Evolutionary conservation across 2,113 vertebrate species (phyloP), one percentile per base, ranked within the genome.

Genomic region (Mobula birostris): DNA sequence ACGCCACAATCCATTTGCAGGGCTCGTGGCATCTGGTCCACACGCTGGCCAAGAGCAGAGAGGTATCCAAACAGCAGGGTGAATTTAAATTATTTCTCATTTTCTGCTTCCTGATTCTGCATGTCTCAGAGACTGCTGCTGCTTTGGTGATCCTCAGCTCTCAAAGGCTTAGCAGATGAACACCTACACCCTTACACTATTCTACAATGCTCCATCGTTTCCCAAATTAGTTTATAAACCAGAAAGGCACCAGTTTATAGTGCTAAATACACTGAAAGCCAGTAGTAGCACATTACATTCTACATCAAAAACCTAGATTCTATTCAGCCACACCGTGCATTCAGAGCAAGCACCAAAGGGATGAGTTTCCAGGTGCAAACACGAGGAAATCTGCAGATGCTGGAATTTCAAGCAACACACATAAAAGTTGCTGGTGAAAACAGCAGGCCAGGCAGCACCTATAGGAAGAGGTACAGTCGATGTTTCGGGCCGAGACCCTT

Each of bases 1-100:
- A 66, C 66, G 85, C 85, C 85, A 90, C 61, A 66, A 90, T 66
- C 68, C 85, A 15, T 68, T 66, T 15, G 63, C n/a, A 90, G 66
- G 85, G 85, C 85, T 66, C 85, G 32, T 21, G 85, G 63, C 85
- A 90, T 90, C 85, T 90, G 85, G 85, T 90, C 85, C 14, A 32
- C 85, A 90, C 1, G 61, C 85, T 14, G 58, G 85, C 85, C 85
- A 68, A 90, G 66, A 90, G 61, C 85, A 90, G 85, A 90, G 40
- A 61, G 32, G 32, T 32, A 66, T 90, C 61, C 66, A 66, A 90
- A 90, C 85, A 90, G 85, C 85, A 68, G 85, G 85, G 29, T 32
- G 14, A n/a, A 66, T 90, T 90, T 66, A 90, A 90, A 90, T 90
- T 66, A n/a, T 66, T 90, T 88, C 58, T 61, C 83, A 88, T 63